Percentiles rank a stretch among this genome's conserved stretches.
phyloP scores from a whole-genome alignment of 2,113 vertebrate species.

The Eurypyga helias region DNA sequence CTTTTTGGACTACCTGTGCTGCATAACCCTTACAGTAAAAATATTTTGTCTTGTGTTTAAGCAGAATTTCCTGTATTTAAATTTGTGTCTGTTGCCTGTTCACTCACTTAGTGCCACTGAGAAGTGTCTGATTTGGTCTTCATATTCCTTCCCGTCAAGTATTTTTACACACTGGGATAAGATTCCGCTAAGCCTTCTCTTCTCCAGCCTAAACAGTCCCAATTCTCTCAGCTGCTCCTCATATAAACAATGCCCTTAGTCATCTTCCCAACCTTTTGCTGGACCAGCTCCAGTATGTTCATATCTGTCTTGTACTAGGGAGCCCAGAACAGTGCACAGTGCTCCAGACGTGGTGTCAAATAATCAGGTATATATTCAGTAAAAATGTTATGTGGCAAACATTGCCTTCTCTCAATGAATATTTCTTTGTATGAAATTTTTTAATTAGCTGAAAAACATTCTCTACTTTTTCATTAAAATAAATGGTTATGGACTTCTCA shows the following conservation, averaged over 20 bases:
- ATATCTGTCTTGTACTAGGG: neutral
- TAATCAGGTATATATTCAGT: neutral
- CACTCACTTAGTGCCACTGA: neutral
- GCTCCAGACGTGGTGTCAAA: neutral
- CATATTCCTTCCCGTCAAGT: neutral
- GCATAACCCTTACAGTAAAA: neutral
- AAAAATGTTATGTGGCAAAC: neutral
- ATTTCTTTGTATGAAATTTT: neutral
- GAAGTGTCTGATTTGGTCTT: neutral
- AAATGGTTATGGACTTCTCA: neutral
- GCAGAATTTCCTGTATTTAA: neutral
- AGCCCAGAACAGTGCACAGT: rapidly evolving
- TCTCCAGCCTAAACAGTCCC: neutral
- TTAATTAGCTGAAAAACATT: neutral
- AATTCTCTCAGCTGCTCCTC: neutral
- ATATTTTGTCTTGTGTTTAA: neutral
- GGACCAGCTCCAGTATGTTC: neutral
- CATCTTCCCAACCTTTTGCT: neutral
- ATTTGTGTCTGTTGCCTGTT: neutral
- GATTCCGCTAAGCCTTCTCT: neutral
- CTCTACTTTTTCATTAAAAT: neutral
- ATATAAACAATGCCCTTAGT: neutral
- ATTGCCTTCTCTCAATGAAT: neutral
- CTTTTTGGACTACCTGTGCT: neutral
- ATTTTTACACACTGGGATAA: neutral